Evolutionary conservation across 2,797 vertebrate species (phyloP).

Genomic region (Phataginus tetradactyla): DNA sequence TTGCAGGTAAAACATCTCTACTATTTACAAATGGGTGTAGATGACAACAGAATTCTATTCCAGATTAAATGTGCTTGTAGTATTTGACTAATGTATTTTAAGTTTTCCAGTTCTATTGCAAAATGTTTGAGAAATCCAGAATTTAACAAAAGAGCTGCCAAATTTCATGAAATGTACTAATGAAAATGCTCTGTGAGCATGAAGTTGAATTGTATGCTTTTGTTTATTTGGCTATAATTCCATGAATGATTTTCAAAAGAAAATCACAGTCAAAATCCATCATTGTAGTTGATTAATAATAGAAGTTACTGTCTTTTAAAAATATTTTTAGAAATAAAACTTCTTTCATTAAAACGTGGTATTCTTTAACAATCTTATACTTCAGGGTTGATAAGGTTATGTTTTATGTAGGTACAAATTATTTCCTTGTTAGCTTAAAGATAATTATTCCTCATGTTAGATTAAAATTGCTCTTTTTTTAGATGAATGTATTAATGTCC

Average conservation of each 20-base stretch:
- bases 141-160: conserved; percentile 59
- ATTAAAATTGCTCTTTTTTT: background rate
- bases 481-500: background rate
- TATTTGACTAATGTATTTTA: conserved; percentile 50
- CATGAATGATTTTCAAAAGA: conserved; percentile 51
- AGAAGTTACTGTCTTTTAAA: conserved; percentile 1
- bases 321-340: conserved; percentile 42
- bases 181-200: conserved; percentile 74
- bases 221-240: conserved; percentile 72
- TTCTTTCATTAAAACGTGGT: conserved; percentile 36
- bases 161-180: conserved; percentile 75
- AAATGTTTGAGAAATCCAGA: conserved; percentile 63
- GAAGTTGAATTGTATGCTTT: conserved; percentile 77
- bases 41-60: conserved; percentile 60
- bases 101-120: conserved; percentile 35
- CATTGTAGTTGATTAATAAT: conserved; percentile 41
- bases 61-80: conserved; percentile 42
- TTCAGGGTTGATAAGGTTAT: conserved; percentile 16
- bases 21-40: conserved; percentile 41
- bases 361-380: conserved; percentile 37
- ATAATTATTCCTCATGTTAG: conserved; percentile 49
- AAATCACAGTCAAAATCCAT: conserved; percentile 62
- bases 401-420: conserved; percentile 27
- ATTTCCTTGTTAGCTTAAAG: conserved; percentile 55
- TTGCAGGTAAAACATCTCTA: conserved; percentile 47